A percentile compares a stretch with the other conserved stretches of the same genome.
Conservation (phyloP, 2,113 vertebrate species). For the Catharus bicknelli region DNA sequence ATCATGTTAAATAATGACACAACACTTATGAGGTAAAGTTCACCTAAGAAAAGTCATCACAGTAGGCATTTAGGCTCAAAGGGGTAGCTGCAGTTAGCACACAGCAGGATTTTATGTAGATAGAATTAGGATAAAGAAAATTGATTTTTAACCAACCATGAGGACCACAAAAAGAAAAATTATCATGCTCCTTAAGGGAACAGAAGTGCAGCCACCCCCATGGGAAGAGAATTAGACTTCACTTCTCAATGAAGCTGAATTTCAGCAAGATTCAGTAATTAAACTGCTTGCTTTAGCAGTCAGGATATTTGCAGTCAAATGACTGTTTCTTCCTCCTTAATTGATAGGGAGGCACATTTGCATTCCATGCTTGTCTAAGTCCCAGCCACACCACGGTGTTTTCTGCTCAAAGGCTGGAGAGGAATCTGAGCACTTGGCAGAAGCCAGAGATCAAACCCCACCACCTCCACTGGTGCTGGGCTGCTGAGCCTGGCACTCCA, state of each 20-base stretch:
- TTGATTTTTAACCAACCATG: slow-evolving; percentile 35
- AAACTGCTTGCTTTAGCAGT: slow-evolving; percentile 19
- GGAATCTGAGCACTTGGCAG: background rate
- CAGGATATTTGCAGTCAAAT: slow-evolving; percentile 15
- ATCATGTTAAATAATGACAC: background rate
- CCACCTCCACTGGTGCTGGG: background rate
- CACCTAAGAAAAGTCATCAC: background rate
- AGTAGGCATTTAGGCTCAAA: background rate
- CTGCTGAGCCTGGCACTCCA: background rate
- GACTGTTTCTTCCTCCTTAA: background rate
- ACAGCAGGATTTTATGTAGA: background rate
- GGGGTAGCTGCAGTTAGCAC: background rate
- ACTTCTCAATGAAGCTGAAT: slow-evolving; percentile 23
- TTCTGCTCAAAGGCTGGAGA: background rate
- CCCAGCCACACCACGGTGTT: fast-evolving
- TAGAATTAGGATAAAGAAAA: slow-evolving; percentile 33
- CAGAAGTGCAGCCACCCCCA: slow-evolving; percentile 14
- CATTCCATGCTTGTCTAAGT: background rate
- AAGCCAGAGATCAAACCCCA: background rate
- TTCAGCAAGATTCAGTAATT: slow-evolving; percentile 35
- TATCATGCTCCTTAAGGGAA: background rate
- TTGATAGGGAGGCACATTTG: slow-evolving; percentile 8
- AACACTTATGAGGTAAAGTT: background rate
- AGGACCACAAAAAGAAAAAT: slow-evolving; percentile 30
- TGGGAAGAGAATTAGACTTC: slow-evolving; percentile 9